Percentiles rank a stretch among this genome's conserved stretches.
phyloP scores from a whole-genome alignment of 2,797 vertebrate genomes.

The Silurus aristotelis region DNA sequence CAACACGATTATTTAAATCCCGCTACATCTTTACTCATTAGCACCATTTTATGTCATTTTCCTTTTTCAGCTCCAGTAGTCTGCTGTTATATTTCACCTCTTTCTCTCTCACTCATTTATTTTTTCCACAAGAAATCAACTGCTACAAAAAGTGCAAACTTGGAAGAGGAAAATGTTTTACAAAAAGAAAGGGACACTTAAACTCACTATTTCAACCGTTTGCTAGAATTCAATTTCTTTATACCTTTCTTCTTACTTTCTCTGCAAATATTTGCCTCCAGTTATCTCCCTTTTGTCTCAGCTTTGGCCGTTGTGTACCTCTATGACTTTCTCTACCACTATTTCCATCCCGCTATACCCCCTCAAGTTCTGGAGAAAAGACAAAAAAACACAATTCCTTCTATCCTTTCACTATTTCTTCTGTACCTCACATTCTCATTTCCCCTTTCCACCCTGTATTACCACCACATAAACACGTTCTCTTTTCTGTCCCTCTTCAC shows the following conservation, averaged over 20 bases:
- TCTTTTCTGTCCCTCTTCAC: constrained; percentile 31
- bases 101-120: background rate
- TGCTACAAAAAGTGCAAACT: background rate
- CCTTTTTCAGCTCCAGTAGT: background rate
- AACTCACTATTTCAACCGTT: background rate
- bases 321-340: constrained; percentile 34
- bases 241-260: background rate
- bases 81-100: background rate
- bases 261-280: constrained; percentile 31
- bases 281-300: constrained; percentile 42
- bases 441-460: constrained; percentile 13
- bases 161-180: constrained; percentile 10
- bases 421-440: constrained; percentile 22
- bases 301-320: constrained; percentile 8
- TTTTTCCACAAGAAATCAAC: background rate
- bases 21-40: background rate
- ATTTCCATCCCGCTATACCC: constrained; percentile 45
- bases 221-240: background rate
- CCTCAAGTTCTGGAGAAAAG: constrained; percentile 32
- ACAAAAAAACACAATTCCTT: background rate
- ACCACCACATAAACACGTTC: constrained; percentile 4
- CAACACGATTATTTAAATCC: background rate
- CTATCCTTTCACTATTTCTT: constrained; percentile 18
- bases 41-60: constrained; percentile 6
- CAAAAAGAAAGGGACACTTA: constrained; percentile 7